A percentile compares a stretch with the other conserved stretches of the same genome.
Conservation (phyloP, 2,113 vertebrate species). For the Prietella phreatophila region DNA sequence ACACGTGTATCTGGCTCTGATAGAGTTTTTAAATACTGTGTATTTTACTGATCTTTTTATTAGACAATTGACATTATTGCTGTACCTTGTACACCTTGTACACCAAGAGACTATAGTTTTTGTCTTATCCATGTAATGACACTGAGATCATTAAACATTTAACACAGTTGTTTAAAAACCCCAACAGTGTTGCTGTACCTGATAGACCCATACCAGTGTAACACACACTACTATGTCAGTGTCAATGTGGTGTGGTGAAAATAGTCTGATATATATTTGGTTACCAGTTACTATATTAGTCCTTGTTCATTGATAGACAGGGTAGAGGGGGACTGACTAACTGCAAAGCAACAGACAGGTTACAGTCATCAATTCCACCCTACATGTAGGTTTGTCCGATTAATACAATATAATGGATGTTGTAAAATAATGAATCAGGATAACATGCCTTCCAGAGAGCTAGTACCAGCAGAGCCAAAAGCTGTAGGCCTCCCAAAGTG, state of each 20-base stretch:
- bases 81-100: not conserved
- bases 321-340: not conserved
- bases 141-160: not conserved
- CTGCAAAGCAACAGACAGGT: not conserved
- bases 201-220: not conserved
- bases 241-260: not conserved
- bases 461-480: conserved; percentile 85
- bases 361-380: not conserved
- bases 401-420: not conserved
- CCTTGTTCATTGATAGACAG: not conserved
- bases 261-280: not conserved
- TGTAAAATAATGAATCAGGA: conserved; percentile 12
- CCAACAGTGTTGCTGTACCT: not conserved
- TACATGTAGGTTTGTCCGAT: not conserved
- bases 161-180: not conserved
- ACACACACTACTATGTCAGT: not conserved
- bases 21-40: not conserved
- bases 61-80: not conserved
- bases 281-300: not conserved
- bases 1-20: not conserved
- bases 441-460: conserved; percentile 87
- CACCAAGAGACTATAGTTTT: not conserved
- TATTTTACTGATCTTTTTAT: not conserved
- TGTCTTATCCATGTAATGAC: not conserved
- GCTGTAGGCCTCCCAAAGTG: conserved; percentile 85